Evolutionary conservation across 1,140 invertebrate genomes (phyloP).

Genomic region (Lamellibrachia luymesi): DNA sequence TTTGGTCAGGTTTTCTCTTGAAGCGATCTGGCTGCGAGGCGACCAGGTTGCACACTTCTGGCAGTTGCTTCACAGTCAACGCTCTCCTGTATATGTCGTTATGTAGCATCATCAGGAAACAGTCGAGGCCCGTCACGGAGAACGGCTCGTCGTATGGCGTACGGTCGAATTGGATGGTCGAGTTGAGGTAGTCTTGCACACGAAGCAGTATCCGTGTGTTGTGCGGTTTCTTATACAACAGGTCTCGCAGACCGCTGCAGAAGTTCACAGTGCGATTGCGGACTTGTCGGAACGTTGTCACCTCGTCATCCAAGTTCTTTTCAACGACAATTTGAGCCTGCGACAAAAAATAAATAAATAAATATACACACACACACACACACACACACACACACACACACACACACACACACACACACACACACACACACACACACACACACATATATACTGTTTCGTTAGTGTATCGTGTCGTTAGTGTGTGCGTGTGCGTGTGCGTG

Average conservation of each 20-base stretch:
- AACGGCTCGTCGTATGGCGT: not conserved
- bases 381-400: too few species aligned
- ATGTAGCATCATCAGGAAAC: not conserved
- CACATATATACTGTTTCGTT: not conserved
- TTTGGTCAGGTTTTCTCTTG: not conserved
- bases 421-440: too few species aligned
- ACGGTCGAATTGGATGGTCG: not conserved
- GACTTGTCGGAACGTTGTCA: not conserved
- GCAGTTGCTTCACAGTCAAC: not conserved
- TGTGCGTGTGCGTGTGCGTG: too few species aligned
- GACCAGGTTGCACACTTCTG: not conserved
- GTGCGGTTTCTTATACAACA: not conserved
- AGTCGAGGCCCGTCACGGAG: not conserved
- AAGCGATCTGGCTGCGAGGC: not conserved
- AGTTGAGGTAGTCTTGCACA: not conserved
- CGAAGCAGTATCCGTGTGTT: not conserved
- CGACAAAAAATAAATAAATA: too few species aligned
- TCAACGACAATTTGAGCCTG: not conserved
- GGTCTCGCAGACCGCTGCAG: not conserved
- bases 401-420: too few species aligned
- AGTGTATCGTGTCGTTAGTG: too few species aligned
- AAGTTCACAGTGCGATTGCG: not conserved
- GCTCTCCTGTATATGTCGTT: not conserved
- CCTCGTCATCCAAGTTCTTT: not conserved
- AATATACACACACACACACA: too few species aligned